A percentile compares a stretch with the other conserved stretches of the same genome.
Conservation (phyloP, 2,797 vertebrate genomes). For the Thaleichthys pacificus region DNA sequence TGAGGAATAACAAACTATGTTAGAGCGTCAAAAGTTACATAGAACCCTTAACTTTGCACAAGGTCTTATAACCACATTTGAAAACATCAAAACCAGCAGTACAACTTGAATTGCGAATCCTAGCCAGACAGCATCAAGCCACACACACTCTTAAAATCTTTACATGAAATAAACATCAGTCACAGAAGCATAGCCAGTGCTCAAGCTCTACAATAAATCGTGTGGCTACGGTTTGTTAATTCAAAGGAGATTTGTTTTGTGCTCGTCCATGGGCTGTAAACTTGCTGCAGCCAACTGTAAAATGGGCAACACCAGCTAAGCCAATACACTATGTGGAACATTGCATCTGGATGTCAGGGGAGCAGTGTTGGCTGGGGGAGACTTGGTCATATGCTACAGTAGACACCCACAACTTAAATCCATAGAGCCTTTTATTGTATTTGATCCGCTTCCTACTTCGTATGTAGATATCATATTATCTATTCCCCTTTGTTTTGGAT, state of each 20-base stretch:
- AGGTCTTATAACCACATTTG: conserved; percentile 8
- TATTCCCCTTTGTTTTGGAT: conserved; percentile 34
- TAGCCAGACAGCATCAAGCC: not conserved
- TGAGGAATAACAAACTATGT: conserved; percentile 51
- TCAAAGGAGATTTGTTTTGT: conserved; percentile 37
- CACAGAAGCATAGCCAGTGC: not conserved
- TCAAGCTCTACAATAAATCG: conserved; percentile 34
- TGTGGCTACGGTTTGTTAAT: not conserved
- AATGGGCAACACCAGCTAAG: conserved; percentile 32
- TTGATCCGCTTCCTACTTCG: conserved; percentile 24
- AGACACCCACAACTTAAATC: conserved; percentile 4
- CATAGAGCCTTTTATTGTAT: conserved; percentile 33
- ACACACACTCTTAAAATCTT: conserved; percentile 14
- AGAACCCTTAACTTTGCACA: conserved; percentile 22
- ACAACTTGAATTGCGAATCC: conserved; percentile 8
- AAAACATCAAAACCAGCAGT: conserved; percentile 1
- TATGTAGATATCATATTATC: conserved; percentile 34
- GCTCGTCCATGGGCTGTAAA: conserved; percentile 28
- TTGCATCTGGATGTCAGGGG: conserved; percentile 9
- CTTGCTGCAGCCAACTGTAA: conserved; percentile 35
- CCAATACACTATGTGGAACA: conserved; percentile 27
- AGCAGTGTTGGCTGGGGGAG: conserved; percentile 5
- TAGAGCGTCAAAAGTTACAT: conserved; percentile 28
- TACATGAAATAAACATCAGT: conserved; percentile 6
- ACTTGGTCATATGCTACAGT: conserved; percentile 10